A percentile compares a stretch with the other conserved stretches of the same genome.
Evolutionary conservation across 92 coral and sea anemone species (phyloP).

Genomic region (Actinostola sp.): DNA sequence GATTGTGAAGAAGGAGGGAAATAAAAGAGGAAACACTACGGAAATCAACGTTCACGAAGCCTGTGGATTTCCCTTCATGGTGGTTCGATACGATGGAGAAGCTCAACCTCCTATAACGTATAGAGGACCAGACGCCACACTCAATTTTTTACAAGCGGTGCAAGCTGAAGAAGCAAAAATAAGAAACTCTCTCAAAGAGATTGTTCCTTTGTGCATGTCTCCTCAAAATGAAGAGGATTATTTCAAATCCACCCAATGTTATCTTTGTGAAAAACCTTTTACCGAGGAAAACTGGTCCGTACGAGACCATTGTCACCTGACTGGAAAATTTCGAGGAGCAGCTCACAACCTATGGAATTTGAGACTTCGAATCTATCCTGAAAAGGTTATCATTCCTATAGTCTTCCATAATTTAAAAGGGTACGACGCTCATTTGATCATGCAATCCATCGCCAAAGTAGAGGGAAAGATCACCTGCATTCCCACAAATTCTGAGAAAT

Average conservation of each 20-base stretch:
- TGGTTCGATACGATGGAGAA: too few relatives aligned
- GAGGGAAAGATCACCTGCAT: conserved; percentile 22
- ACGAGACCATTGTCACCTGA: conserved; percentile 15
- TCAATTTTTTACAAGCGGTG: background rate
- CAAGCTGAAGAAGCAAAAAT: background rate
- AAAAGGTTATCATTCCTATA: background rate
- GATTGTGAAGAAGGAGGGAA: too few relatives aligned
- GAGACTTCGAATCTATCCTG: background rate
- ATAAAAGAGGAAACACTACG: too few relatives aligned
- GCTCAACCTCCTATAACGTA: conserved; percentile 8
- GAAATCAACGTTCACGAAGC: too few relatives aligned
- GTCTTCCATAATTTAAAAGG: background rate
- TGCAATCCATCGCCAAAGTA: background rate
- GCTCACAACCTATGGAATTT: conserved; percentile 18
- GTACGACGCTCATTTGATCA: background rate
- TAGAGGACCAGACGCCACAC: conserved; percentile 4
- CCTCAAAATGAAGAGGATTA: background rate
- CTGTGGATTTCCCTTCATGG: too few relatives aligned
- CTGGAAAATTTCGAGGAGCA: conserved; percentile 27
- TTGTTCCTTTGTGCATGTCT: too few relatives aligned
- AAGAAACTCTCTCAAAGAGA: background rate
- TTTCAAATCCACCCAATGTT: background rate
- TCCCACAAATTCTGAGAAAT: conserved; percentile 20
- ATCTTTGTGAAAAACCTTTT: background rate
- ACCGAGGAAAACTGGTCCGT: conserved; percentile 1